Conservation (phyloP, 2,888 invertebrate species). For the Diarsia rubi region DNA sequence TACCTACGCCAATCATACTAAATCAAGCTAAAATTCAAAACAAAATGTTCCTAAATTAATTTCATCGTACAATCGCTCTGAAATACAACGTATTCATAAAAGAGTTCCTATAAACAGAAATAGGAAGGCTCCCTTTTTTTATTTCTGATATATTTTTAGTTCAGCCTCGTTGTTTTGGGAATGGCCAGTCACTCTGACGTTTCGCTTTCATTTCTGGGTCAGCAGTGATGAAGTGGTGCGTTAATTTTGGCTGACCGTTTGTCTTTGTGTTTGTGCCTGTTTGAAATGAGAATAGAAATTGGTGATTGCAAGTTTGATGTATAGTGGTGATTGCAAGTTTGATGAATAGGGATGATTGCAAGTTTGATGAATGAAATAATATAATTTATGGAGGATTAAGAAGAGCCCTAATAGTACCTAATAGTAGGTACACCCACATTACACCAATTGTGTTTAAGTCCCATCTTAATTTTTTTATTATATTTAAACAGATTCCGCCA, state of each 20-base stretch:
- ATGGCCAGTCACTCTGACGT: constrained; percentile 54
- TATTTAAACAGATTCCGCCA: too few relatives aligned
- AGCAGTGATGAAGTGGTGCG: constrained; percentile 42
- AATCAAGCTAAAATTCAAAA: constrained; percentile 7
- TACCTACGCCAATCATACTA: too few relatives aligned
- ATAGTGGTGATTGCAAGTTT: too few relatives aligned
- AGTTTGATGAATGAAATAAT: background rate
- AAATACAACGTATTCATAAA: constrained; percentile 21
- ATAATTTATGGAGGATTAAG: too few relatives aligned
- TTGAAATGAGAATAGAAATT: background rate
- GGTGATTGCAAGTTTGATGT: too few relatives aligned
- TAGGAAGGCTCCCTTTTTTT: constrained; percentile 33
- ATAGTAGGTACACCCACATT: too few relatives aligned
- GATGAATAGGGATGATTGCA: background rate
- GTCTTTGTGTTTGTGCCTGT: constrained; percentile 15
- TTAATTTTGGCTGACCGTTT: constrained; percentile 36
- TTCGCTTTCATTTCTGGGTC: constrained; percentile 56
- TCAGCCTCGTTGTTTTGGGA: constrained; percentile 44
- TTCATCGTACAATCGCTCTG: constrained; percentile 35
- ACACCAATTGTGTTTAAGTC: too few relatives aligned
- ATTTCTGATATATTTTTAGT: constrained; percentile 56
- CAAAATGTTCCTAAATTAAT: constrained; percentile 27
- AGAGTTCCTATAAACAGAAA: constrained; percentile 16
- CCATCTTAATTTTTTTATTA: too few relatives aligned
- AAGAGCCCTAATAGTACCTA: too few relatives aligned